These are phyloP conservation scores for Corythaeola cristata DNA, from an alignment of 2,113 vertebrate genomes.

Conservation along the genomic window DNA sequence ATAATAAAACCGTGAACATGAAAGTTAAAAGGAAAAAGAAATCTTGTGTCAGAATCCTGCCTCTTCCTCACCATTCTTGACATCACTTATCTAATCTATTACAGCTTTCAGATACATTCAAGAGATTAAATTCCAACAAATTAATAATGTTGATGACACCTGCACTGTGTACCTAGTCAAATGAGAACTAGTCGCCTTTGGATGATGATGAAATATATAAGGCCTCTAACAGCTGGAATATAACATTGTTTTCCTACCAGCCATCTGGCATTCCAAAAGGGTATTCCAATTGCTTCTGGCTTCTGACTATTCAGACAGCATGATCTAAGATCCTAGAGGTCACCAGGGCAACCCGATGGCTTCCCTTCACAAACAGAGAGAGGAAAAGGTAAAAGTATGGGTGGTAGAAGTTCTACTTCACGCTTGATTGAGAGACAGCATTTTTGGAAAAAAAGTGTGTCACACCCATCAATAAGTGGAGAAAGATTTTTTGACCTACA, in stretches of 20 bases:
- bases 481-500: background rate
- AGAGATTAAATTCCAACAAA: conserved; percentile 26
- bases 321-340: background rate
- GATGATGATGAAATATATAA: background rate
- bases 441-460: background rate
- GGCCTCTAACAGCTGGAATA: conserved; percentile 27
- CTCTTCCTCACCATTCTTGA: background rate
- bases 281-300: background rate
- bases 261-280: conserved; percentile 22
- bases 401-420: background rate
- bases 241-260: background rate
- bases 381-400: background rate
- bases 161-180: conserved; percentile 17
- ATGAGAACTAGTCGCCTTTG: conserved; percentile 7
- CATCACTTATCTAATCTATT: background rate
- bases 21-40: background rate
- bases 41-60: background rate
- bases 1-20: background rate
- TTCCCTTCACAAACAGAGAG: background rate
- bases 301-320: background rate
- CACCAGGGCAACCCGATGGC: background rate
- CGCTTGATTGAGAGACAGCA: rapidly evolving
- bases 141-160: conserved; percentile 10
- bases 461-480: background rate
- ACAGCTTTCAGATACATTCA: conserved; percentile 5